Base-by-base conservation (phyloP, 2,797 vertebrate species). In the Anguilla megastoma region DNA sequence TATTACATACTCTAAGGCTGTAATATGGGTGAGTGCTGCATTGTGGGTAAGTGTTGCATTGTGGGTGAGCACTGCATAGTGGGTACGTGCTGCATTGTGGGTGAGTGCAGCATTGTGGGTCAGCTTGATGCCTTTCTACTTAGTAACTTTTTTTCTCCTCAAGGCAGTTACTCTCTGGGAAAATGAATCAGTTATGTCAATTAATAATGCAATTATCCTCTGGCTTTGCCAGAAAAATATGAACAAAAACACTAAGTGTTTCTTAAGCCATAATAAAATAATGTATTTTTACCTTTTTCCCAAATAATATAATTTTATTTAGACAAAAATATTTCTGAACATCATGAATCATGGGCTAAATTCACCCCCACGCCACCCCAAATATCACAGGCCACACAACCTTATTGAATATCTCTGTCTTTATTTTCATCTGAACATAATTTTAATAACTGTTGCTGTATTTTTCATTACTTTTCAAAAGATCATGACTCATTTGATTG, bases 371-470 rank as follows among this genome's bases (percentile, higher is more conserved):
- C 52, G 91, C 2, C 79, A 50, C 18, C 45, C 79, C 6, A 92
- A 91, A 90, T 87, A 93, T 91, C 87, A 90, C 88, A 91, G 86
- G 91, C 83, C 85, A 95, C 24, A 66, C 93, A 92, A 94, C 93
- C 94, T 92, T 94, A 95, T 85, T 91, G 93, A 92, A 87, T 93
- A 96, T 96, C 92, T 97, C 96, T 96, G 95, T 96, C 95, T 97
- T 96, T 97, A 96, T 97, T 97, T 96, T 97, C 95, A 95, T 94
- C 92, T 96, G 95, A 97, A 95, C 95, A 97, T 95, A 95, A 94
- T 95, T 96, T 95, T 96, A 96, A 93, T 95, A 94, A 95, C 96
- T 95, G 96, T 96, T 96, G 95, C 95, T 95, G 96, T 97, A 93
- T 93, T 95, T 94, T 96, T 95, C 94, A 94, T 96, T 16, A 95